Evolutionary conservation across 2,797 vertebrate genomes (phyloP).

Genomic region (Potorous gilbertii): DNA sequence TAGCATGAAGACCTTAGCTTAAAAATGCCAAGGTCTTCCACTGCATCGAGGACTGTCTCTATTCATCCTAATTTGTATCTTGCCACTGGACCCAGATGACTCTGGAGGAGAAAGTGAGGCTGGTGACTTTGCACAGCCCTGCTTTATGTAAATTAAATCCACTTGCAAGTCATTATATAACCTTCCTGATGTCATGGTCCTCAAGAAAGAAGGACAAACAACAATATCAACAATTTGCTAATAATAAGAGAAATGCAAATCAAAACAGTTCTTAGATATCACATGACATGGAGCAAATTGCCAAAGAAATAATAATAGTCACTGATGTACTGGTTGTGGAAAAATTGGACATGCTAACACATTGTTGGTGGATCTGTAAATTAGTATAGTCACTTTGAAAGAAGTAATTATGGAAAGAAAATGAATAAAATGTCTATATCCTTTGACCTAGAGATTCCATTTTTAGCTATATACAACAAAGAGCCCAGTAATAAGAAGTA

Average conservation of each 20-base stretch:
- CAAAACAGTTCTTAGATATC: background rate
- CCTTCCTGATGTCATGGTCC: no score
- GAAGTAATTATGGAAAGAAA: background rate
- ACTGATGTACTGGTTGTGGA: background rate
- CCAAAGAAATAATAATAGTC: background rate
- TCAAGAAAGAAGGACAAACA: no score
- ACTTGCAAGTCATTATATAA: no score
- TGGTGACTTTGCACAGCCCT: no score
- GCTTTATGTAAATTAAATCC: no score
- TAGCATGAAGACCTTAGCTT: no score
- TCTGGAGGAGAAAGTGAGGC: no score
- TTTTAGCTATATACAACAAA: background rate
- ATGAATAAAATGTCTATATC: background rate
- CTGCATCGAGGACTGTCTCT: no score
- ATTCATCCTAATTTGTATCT: no score
- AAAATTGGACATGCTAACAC: background rate
- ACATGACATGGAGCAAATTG: background rate
- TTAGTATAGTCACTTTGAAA: background rate
- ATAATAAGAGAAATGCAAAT: background rate
- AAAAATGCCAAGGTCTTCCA: no score
- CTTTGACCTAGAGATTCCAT: background rate
- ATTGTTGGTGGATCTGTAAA: background rate
- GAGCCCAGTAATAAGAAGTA: background rate
- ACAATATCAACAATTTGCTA: background rate
- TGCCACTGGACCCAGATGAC: no score